Evolutionary conservation across 1,140 invertebrate species (phyloP).

Genomic region (Bicyclus anynana): DNA sequence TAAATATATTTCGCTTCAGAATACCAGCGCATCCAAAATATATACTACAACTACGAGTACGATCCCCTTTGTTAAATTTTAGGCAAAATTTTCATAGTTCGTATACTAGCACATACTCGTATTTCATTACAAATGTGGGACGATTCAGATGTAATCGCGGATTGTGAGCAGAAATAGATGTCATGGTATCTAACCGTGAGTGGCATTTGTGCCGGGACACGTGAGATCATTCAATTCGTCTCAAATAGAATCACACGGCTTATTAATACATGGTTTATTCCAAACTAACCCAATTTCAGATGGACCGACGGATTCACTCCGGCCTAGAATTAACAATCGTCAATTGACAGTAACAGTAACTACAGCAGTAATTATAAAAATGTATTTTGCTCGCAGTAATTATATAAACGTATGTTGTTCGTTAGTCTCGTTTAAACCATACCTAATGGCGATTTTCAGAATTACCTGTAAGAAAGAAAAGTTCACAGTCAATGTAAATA

Average conservation of each 20-base stretch:
- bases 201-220: neutral
- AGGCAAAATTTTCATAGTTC: neutral
- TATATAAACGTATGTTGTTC: no score
- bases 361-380: no score
- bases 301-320: no score
- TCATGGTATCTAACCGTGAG: neutral
- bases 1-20: conserved; percentile 45
- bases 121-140: conserved; percentile 2
- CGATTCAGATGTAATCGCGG: neutral
- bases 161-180: conserved; percentile 4
- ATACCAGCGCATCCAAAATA: conserved; percentile 22
- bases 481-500: no score
- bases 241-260: neutral
- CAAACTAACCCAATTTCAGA: no score
- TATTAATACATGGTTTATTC: no score
- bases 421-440: no score
- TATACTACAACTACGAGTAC: conserved; percentile 5
- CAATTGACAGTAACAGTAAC: no score
- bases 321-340: no score
- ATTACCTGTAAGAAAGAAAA: no score
- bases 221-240: neutral
- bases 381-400: no score
- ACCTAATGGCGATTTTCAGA: no score
- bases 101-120: neutral
- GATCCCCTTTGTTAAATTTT: conserved; percentile 9